phyloP scores from a whole-genome alignment of 2,797 vertebrate species.

The Pipistrellus pygmaeus region DNA sequence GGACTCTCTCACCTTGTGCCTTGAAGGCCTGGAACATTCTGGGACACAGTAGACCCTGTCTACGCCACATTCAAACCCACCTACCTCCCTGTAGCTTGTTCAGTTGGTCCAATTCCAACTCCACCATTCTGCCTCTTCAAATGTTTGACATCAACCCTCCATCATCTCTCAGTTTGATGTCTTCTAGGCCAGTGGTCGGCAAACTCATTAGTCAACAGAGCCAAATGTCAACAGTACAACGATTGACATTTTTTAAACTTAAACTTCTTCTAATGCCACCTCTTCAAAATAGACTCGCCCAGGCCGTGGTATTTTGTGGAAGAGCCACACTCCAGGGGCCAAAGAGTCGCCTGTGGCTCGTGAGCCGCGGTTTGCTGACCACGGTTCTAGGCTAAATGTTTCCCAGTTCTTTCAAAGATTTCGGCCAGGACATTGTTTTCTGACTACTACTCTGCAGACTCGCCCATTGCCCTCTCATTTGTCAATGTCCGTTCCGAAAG shows the following conservation, averaged over 20 bases:
- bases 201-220: too few relatives aligned
- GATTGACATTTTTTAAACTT: too few relatives aligned
- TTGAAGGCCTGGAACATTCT: background rate
- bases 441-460: conserved; percentile 8
- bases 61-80: background rate
- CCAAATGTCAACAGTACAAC: too few relatives aligned
- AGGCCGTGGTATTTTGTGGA: too few relatives aligned
- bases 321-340: too few relatives aligned
- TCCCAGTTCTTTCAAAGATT: background rate
- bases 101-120: background rate
- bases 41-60: background rate
- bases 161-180: background rate
- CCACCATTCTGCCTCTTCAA: background rate
- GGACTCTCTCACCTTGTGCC: background rate
- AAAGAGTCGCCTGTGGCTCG: too few relatives aligned
- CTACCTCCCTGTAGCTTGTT: background rate
- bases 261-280: too few relatives aligned
- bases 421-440: conserved; percentile 39
- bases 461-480: conserved; percentile 54
- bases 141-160: background rate
- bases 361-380: too few relatives aligned
- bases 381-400: background rate
- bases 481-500: conserved; percentile 63
- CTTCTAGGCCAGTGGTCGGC: background rate
- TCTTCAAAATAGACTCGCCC: too few relatives aligned